Evolutionary conservation across 2,888 invertebrate species (phyloP), one percentile per base, ranked within the genome.

Genomic region (Chaetoderma sp.): DNA sequence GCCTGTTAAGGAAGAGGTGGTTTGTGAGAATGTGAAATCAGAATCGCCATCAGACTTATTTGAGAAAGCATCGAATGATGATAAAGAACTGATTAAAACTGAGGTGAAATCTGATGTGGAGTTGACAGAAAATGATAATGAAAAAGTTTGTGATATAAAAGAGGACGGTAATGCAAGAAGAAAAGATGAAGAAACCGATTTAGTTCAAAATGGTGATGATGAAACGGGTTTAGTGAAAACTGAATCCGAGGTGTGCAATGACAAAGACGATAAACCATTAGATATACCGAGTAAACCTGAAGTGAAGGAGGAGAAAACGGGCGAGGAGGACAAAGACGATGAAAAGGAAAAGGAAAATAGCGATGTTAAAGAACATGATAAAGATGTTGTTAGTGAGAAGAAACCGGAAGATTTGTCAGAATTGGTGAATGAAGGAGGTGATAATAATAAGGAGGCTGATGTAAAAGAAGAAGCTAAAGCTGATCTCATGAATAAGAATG

Each of bases 111-210:
- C 73, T 39, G 56, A 50, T 28, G 55, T 60, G 33, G 67, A 65
- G 55, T 61, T 28, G 33, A 63, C 13, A 23, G 63, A 76, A 13
- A 73, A 62, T 47, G 54, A n/a, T 6, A 45, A 1, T 45, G 42
- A 18, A 16, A 45, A 60, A 36, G 60, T 56, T 1, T 71, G 72
- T n/a, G 71, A 73, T 36, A 76, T 49, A 18, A 68, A 71, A 57
- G 74, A 74, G 18, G 68, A 68, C 49, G 55, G 54, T 33, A 52
- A 70, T 65, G 57, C 77, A 75, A 71, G 13, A 13, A 23, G 52
- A 60, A 1, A 54, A 52, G 27, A 30, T 39, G n/a, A n/a, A n/a
- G n/a, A n/a, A n/a, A n/a, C n/a, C n/a, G n/a, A n/a, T n/a, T n/a
- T n/a, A n/a, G n/a, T n/a, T n/a, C n/a, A n/a, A n/a, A n/a, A n/a